Percentiles rank a stretch among this genome's conserved stretches.
These are phyloP conservation scores for Drosophila merina DNA, from an alignment of 2,888 invertebrate genomes.

Conservation along the genomic window DNA sequence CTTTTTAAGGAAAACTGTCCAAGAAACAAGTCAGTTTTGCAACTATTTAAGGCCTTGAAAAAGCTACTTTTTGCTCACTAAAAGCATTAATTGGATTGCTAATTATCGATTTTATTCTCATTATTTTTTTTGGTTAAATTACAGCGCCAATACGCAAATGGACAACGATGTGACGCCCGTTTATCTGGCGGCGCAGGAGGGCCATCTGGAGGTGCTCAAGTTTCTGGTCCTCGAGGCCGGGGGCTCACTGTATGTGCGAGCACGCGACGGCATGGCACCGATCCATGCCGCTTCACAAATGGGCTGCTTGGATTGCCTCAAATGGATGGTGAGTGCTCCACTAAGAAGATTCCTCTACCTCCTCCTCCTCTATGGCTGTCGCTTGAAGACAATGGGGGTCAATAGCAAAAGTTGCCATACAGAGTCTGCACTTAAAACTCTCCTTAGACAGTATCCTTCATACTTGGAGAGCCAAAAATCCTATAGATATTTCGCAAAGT, in stretches of 20 bases:
- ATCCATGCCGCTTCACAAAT: conserved; percentile 96
- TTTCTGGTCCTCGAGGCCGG: conserved; percentile 93
- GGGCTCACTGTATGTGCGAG: conserved; percentile 91
- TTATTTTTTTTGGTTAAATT: conserved; percentile 62
- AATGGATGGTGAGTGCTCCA: conserved; percentile 91
- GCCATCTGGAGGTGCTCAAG: conserved; percentile 93
- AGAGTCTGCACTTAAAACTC: background rate
- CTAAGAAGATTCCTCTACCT: background rate
- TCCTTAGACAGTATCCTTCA: too few species aligned
- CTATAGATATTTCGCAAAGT: background rate
- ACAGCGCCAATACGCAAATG: conserved; percentile 95
- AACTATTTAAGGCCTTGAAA: too few species aligned
- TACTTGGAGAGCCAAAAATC: too few species aligned
- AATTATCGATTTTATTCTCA: conserved; percentile 11
- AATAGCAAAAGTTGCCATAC: conserved; percentile 8
- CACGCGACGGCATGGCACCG: conserved; percentile 95
- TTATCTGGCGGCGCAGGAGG: conserved; percentile 94
- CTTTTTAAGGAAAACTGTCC: too few species aligned
- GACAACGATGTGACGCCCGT: conserved; percentile 96
- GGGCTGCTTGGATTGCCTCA: conserved; percentile 93
- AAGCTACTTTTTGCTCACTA: conserved; percentile 54
- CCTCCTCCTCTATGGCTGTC: background rate
- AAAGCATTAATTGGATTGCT: conserved; percentile 35
- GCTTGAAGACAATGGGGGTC: conserved; percentile 27
- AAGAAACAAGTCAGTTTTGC: too few species aligned